Base-by-base conservation (phyloP, 2,888 invertebrate species). In the Phengaris alcon region DNA sequence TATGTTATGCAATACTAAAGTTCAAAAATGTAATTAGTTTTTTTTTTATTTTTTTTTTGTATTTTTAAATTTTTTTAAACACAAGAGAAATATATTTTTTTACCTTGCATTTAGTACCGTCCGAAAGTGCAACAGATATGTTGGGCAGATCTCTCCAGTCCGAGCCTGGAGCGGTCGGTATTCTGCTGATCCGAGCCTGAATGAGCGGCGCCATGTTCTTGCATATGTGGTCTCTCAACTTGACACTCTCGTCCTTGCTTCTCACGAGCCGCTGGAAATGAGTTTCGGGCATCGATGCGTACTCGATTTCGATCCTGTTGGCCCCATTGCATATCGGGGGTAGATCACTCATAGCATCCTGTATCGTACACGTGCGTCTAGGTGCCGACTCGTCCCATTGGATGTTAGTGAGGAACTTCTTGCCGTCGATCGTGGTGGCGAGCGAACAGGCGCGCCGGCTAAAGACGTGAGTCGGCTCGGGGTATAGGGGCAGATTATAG, bases 131-230 rank as follows among this genome's bases (percentile, higher is more conserved):
- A 0, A 97, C 94, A 5, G 94, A 94, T 77, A 96, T 94, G 83
- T 98, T 98, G 0, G 98, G 97, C 46, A 98, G 90, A 86, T 97
- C 97, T 68, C 97, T 93, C 98, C 98, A 98, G 86, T 98, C 97
- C 0, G 97, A 95, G 1, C 97, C 97, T 0, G 95, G 95, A 3
- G 94, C 92, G 0, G 95, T 94, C 0, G 97, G 97, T 76, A 98
- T 95, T 78, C 96, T 94, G 44, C 94, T 90, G 84, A 98, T 97
- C 75, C 97, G 94, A 0, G 96, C 96, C 86, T 95, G 96, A 2
- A 97, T 96, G 54, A 97, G 87, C 0, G 96, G 95, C 55, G 96
- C 95, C 97, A 97, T 97, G 82, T 97, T 96, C 85, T 97, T 97
- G 84, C 97, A 97, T 77, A 97, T 95, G 82, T 98, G 97, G 85